Base-by-base conservation (phyloP, 2,888 invertebrate genomes). In the Syrphus vitripennis region DNA sequence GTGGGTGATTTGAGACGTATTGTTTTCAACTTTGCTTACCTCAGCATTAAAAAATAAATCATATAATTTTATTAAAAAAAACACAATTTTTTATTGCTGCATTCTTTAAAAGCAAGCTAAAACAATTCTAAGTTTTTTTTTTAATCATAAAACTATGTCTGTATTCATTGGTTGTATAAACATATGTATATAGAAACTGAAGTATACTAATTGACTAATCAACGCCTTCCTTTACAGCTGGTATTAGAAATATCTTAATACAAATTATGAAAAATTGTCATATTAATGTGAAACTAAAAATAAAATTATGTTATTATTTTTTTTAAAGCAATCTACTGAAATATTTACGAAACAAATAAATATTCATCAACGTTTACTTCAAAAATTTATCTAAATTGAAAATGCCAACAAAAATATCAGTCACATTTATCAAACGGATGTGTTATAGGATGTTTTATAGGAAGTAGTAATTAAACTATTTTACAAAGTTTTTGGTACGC, bases 1-100 rank as follows among this genome's bases (percentile, higher is more conserved):
- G 76, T 67, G 67, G 69, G 76, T 67, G 50, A 67, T 14, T 67
- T 67, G n/a, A 50, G 67, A 50, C 67, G 21, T 24, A 50, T 67
- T 67, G 50, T 67, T 34, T 50, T 50, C 6, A 21, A 19, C 48
- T 59, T 59, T 59, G 37, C 37, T 59, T 19, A 59, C 34, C 34
- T 59, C 34, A 59, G 24, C n/a, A 12, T 24, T 50, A 50, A 24
- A 34, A 55, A 31, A 42, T 42, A 45, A 65, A 31, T 65, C 19
- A 65, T 65, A 31, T 14, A 31, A 65, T 45, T 65, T 65, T 29
- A 65, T 65, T 45, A 45, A 31, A n/a, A 34, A 29, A 40, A 16
- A 59, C 9, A 55, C 4, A 10, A 37, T 59, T 57, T 57, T 9
- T 10, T 31, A 7, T 55, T 31, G 16, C 29, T 31, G n/a, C 4